phyloP scores from a whole-genome alignment of 2,113 vertebrate species.

The Zapus hudsonius region DNA sequence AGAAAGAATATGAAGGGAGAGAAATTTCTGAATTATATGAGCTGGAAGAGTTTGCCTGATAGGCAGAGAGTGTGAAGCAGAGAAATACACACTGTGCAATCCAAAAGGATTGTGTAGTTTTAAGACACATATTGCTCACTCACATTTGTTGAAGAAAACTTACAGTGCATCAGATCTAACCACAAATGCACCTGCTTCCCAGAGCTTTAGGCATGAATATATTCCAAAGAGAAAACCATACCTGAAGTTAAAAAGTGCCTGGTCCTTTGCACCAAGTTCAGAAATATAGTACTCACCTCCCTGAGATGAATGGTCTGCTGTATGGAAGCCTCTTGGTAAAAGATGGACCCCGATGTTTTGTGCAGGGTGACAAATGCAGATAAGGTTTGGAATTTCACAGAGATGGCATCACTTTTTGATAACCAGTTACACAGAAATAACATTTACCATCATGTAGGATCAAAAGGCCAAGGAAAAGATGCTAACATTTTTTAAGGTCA shows the following conservation, averaged over 20 bases:
- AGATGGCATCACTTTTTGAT: background rate
- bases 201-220: background rate
- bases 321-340: no score
- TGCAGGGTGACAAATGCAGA: background rate
- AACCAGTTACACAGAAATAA: background rate
- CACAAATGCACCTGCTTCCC: background rate
- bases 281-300: background rate
- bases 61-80: background rate
- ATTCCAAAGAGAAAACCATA: background rate
- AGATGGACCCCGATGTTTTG: background rate
- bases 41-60: background rate
- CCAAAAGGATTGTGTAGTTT: background rate
- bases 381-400: background rate
- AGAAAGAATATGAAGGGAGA: background rate
- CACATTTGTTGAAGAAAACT: background rate
- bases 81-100: background rate
- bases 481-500: background rate
- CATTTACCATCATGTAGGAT: background rate
- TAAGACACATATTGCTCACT: background rate
- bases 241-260: background rate
- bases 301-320: background rate
- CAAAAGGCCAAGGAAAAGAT: background rate
- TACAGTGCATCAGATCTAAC: background rate
- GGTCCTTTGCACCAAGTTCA: background rate
- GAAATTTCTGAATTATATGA: background rate